Percentiles rank a stretch among this genome's conserved stretches.
phyloP scores from a whole-genome alignment of 2,888 invertebrate genomes.

The Drosophila meridiana region DNA sequence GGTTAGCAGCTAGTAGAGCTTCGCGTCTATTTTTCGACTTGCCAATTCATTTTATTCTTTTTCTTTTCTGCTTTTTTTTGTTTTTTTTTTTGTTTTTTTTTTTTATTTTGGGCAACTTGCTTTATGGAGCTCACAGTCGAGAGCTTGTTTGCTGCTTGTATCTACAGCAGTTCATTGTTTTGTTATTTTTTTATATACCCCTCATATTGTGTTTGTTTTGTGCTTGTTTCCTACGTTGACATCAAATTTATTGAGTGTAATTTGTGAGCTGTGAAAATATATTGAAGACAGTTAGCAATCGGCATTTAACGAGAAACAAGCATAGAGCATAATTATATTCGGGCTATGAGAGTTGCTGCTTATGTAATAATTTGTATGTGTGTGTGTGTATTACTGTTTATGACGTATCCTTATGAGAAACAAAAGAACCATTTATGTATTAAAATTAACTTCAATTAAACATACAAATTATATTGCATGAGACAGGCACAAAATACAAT shows the following conservation, averaged over 20 bases:
- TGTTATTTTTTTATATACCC: constrained; percentile 9
- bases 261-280: constrained; percentile 70
- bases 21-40: constrained; percentile 33
- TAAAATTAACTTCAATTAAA: too few species aligned
- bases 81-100: not conserved
- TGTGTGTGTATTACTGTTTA: not conserved
- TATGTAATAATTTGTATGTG: not conserved
- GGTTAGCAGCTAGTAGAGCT: constrained; percentile 43
- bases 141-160: constrained; percentile 65
- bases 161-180: constrained; percentile 66
- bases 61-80: not conserved
- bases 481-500: too few species aligned
- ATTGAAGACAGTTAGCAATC: constrained; percentile 33
- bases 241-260: constrained; percentile 71
- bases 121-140: constrained; percentile 49
- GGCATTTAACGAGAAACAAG: not conserved
- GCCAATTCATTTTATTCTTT: constrained; percentile 19
- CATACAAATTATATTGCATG: too few species aligned
- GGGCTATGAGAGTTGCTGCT: not conserved
- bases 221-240: constrained; percentile 47
- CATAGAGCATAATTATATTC: not conserved
- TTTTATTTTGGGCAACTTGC: constrained; percentile 47
- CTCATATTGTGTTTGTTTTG: constrained; percentile 17
- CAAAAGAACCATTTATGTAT: too few species aligned
- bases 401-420: too few species aligned